phyloP scores from a whole-genome alignment of 2,888 invertebrate species.

The Ochlodes sylvanus region DNA sequence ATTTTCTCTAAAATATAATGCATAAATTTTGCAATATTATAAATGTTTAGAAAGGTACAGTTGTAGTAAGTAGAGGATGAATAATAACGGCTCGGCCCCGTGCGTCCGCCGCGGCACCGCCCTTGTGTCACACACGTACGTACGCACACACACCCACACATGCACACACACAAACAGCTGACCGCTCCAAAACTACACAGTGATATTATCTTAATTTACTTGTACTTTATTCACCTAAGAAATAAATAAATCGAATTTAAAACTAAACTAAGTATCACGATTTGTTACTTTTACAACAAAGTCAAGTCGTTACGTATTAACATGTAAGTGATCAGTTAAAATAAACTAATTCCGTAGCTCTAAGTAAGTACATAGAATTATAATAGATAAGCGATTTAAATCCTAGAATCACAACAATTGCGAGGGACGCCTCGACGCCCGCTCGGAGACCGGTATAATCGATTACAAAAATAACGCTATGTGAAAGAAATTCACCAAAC shows the following conservation, averaged over 20 bases:
- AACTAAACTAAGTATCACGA: conserved; percentile 55
- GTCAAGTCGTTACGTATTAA: conserved; percentile 41
- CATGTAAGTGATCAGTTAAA: conserved; percentile 40
- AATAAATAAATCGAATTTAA: conserved; percentile 66
- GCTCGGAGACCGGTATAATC: conserved; percentile 40
- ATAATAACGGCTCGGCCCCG: conserved; percentile 14
- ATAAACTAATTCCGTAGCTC: conserved; percentile 36
- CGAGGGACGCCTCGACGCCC: conserved; percentile 44
- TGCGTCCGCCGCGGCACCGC: conserved; percentile 20
- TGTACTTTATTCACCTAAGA: conserved; percentile 73
- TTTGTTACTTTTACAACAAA: conserved; percentile 41
- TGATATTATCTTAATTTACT: conserved; percentile 59
- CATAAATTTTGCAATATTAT: conserved; percentile 37
- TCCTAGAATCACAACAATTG: conserved; percentile 54
- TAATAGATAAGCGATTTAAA: conserved; percentile 44
- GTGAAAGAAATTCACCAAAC: conserved; percentile 39
- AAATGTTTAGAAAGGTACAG: conserved; percentile 35
- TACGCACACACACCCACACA: conserved; percentile 38
- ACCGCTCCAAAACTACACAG: conserved; percentile 40
- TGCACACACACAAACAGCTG: conserved; percentile 31
- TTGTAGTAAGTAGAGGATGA: conserved; percentile 35
- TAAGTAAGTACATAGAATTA: conserved; percentile 42
- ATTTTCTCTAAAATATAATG: conserved; percentile 48
- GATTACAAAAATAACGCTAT: conserved; percentile 47
- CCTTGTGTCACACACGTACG: conserved; percentile 43